Conservation (phyloP, 2,888 invertebrate species). For the Meloe dianella region DNA sequence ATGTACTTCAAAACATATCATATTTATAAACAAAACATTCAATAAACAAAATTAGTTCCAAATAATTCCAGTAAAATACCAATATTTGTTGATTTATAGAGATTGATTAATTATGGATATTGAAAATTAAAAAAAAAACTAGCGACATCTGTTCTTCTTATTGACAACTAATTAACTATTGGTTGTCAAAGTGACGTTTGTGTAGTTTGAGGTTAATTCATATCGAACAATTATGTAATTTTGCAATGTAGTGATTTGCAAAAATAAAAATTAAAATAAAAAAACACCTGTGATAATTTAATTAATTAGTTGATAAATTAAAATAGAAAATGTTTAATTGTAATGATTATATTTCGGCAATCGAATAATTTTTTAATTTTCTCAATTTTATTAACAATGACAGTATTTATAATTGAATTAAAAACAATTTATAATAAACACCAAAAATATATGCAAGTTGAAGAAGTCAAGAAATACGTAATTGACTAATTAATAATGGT, state of each 20-base stretch:
- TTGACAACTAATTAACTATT: background rate
- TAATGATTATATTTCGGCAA: conserved; percentile 37
- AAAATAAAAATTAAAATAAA: background rate
- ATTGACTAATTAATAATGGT: conserved; percentile 17
- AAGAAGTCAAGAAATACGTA: conserved; percentile 44
- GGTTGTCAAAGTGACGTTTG: conserved; percentile 5
- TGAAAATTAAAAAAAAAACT: too few relatives aligned
- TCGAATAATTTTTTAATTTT: conserved; percentile 45
- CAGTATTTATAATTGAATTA: conserved; percentile 45
- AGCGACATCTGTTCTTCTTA: background rate
- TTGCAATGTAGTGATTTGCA: conserved; percentile 9
- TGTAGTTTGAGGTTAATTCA: background rate
- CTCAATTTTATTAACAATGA: conserved; percentile 42
- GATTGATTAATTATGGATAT: too few relatives aligned
- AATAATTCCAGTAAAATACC: too few relatives aligned
- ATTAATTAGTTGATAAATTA: background rate
- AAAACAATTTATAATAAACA: conserved; percentile 46
- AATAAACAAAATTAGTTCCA: too few relatives aligned
- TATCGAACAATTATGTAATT: conserved; percentile 5
- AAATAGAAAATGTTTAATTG: conserved; percentile 5
- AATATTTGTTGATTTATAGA: too few relatives aligned
- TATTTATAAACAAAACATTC: too few relatives aligned
- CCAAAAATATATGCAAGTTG: conserved; percentile 43
- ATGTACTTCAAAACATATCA: too few relatives aligned
- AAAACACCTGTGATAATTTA: conserved; percentile 9